A percentile compares a stretch with the other conserved stretches of the same genome.
Conservation (phyloP, 2,888 invertebrate genomes). For the Yponomeuta evonymella region DNA sequence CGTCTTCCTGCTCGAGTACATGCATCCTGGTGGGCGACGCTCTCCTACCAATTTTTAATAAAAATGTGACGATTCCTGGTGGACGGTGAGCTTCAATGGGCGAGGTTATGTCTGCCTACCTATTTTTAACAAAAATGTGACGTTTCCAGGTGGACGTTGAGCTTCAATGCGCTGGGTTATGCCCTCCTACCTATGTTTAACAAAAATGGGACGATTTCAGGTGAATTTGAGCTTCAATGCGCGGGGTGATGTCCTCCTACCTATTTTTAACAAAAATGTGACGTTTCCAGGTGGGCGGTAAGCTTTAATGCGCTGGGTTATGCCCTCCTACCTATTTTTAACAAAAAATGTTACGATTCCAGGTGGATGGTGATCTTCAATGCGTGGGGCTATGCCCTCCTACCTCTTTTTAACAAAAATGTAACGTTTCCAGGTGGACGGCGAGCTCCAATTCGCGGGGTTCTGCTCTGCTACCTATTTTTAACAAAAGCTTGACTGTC, state of each 20-base stretch:
- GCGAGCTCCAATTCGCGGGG: constrained; percentile 85
- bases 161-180: constrained; percentile 78
- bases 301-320: constrained; percentile 81
- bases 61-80: too few species aligned
- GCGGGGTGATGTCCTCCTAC: too few species aligned
- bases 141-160: constrained; percentile 71
- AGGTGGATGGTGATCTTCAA: constrained; percentile 89
- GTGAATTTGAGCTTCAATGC: too few species aligned
- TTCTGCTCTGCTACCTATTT: too few species aligned
- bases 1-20: constrained; percentile 91
- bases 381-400: constrained; percentile 74
- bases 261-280: too few species aligned
- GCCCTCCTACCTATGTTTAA: too few species aligned
- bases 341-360: constrained; percentile 15
- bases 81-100: constrained; percentile 10
- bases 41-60: too few species aligned
- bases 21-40: constrained; percentile 80
- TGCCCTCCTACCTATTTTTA: neutral
- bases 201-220: too few species aligned
- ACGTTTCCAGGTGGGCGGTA: constrained; percentile 83
- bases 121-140: too few species aligned
- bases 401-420: neutral
- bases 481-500: too few species aligned
- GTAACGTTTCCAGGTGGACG: constrained; percentile 79
- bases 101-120: too few species aligned